Evolutionary conservation across 1,140 invertebrate species (phyloP).

Genomic region (Solenopsis fugax): DNA sequence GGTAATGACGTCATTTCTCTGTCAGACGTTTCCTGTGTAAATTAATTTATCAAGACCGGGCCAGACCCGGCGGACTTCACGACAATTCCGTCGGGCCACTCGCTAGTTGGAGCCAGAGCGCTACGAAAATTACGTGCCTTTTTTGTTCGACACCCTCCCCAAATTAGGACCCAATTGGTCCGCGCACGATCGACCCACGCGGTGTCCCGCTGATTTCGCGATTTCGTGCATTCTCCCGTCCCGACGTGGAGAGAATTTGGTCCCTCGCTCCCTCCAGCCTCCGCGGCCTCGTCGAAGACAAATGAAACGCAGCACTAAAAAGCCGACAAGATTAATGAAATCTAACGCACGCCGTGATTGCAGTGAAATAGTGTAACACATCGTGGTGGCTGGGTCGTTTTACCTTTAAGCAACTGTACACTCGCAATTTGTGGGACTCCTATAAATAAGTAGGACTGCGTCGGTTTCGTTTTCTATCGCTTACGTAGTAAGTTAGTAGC

Average conservation of each 20-base stretch:
- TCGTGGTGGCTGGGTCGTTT: neutral
- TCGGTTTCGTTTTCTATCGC: neutral
- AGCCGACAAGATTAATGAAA: conserved; percentile 73
- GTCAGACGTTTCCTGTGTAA: conserved; percentile 83
- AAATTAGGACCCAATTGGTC: conserved; percentile 77
- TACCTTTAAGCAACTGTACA: neutral
- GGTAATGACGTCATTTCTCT: conserved; percentile 82
- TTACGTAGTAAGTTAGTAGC: too few relatives aligned
- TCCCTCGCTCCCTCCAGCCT: conserved; percentile 50
- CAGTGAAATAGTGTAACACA: conserved; percentile 16
- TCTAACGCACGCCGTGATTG: conserved; percentile 50
- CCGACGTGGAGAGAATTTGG: conserved; percentile 69
- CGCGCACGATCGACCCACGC: conserved; percentile 70
- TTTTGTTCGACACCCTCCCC: conserved; percentile 72
- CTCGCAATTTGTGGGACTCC: neutral
- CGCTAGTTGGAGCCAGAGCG: conserved; percentile 50
- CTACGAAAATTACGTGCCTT: conserved; percentile 73
- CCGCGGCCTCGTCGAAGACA: conserved; percentile 53
- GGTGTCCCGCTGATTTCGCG: conserved; percentile 72
- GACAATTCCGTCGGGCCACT: conserved; percentile 50
- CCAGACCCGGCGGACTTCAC: conserved; percentile 5
- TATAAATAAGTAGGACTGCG: conserved; percentile 17
- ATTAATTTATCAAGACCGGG: conserved; percentile 83
- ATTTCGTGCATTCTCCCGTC: conserved; percentile 58
- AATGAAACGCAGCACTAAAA: conserved; percentile 62